Evolutionary conservation across 2,113 vertebrate genomes (phyloP).

Genomic region (Balaenoptera acutorostrata): DNA sequence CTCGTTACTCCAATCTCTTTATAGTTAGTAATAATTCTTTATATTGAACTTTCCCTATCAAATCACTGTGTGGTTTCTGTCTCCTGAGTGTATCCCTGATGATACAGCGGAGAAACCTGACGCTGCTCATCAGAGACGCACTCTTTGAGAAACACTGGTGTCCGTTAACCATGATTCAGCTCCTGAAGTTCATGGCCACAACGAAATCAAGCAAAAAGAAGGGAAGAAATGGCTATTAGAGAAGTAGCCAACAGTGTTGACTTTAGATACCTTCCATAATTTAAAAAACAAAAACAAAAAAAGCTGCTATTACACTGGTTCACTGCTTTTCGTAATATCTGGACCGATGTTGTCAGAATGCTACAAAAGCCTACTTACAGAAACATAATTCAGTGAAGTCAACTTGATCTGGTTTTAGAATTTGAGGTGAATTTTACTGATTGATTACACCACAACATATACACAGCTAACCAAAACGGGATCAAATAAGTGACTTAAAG

Average conservation of each 20-base stretch:
- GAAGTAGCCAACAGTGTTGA: background rate
- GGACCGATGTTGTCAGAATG: background rate
- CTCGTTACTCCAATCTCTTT: background rate
- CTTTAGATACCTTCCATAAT: background rate
- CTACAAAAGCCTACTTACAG: background rate
- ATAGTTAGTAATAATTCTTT: background rate
- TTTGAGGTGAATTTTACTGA: background rate
- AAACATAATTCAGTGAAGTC: background rate
- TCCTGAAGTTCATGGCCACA: background rate
- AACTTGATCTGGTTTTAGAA: background rate
- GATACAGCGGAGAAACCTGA: background rate
- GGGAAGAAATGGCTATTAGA: background rate
- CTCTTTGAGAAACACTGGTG: background rate
- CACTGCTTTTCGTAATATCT: background rate
- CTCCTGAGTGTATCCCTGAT: background rate
- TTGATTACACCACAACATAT: background rate
- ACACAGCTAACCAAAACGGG: background rate
- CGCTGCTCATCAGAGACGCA: background rate
- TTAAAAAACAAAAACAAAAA: background rate
- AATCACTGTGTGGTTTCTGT: background rate
- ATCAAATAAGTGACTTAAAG: background rate
- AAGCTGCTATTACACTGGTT: background rate
- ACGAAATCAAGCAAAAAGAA: background rate
- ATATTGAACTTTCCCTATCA: background rate
- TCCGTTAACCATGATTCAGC: background rate